These are phyloP conservation scores for Xanthorhoe designata DNA, from an alignment of 2,888 invertebrate genomes.

Conservation along the genomic window DNA sequence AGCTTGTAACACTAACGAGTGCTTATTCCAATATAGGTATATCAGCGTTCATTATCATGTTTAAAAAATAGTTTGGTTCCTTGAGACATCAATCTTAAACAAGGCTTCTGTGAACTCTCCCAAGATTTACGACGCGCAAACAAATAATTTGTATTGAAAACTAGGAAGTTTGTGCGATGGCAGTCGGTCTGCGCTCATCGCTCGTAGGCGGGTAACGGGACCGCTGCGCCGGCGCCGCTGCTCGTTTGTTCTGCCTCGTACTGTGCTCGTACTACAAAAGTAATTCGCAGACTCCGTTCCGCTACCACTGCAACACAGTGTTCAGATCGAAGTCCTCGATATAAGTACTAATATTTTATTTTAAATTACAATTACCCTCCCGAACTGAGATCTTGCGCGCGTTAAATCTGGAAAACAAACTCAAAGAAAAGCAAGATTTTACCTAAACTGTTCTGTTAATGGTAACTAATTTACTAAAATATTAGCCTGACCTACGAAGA, in stretches of 20 bases:
- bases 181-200: slow-evolving; percentile 54
- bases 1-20: slow-evolving; percentile 6
- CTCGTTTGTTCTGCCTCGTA: slow-evolving; percentile 48
- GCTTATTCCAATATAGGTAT: slow-evolving; percentile 17
- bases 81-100: slow-evolving; percentile 38
- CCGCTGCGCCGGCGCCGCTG: slow-evolving; percentile 53
- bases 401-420: too few species aligned
- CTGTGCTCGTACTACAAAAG: slow-evolving; percentile 18
- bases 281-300: slow-evolving; percentile 33
- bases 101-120: slow-evolving; percentile 21
- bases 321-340: background rate
- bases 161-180: slow-evolving; percentile 53
- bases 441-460: too few species aligned
- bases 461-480: too few species aligned
- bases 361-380: background rate
- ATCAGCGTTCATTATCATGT: slow-evolving; percentile 35
- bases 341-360: background rate
- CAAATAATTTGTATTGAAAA: slow-evolving; percentile 53
- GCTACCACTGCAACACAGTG: slow-evolving; percentile 1
- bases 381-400: background rate
- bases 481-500: too few species aligned
- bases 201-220: slow-evolving; percentile 73
- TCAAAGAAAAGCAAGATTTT: too few species aligned
- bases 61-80: slow-evolving; percentile 28
- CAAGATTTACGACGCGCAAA: slow-evolving; percentile 32